Evolutionary conservation across 2,113 vertebrate species (phyloP).

Genomic region (Pimephales promelas): DNA sequence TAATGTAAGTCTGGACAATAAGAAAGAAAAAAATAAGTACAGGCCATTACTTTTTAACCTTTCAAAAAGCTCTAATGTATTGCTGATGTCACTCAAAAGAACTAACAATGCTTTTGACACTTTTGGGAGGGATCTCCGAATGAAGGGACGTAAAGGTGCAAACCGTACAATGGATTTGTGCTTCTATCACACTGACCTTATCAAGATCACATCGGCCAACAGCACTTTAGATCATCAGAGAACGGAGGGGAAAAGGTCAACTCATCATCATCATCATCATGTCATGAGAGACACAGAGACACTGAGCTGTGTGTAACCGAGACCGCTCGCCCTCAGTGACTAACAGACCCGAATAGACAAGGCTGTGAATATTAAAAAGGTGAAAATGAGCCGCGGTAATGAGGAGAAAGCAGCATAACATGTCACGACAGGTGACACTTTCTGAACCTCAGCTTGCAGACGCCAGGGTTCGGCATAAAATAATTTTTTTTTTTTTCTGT

Average conservation of each 20-base stretch:
- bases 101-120: not conserved
- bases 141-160: not conserved
- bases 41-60: not conserved
- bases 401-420: not conserved
- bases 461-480: not conserved
- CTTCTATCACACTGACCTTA: conserved; percentile 1
- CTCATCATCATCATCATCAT: not conserved
- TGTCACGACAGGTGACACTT: not conserved
- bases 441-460: not conserved
- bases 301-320: not conserved
- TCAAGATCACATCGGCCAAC: conserved; percentile 14
- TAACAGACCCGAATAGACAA: not conserved
- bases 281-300: not conserved
- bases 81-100: not conserved
- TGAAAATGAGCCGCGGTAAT: not conserved
- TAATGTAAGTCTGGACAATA: not conserved
- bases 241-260: conserved; percentile 24
- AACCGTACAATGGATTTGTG: not conserved
- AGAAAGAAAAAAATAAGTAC: not conserved
- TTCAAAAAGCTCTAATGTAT: not conserved
- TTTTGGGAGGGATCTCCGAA: not conserved
- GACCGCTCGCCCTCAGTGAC: not conserved
- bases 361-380: not conserved
- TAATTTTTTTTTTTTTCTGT: not conserved
- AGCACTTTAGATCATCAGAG: conserved; percentile 27